Conservation (phyloP, 2,113 vertebrate species). For the Otis tarda region DNA sequence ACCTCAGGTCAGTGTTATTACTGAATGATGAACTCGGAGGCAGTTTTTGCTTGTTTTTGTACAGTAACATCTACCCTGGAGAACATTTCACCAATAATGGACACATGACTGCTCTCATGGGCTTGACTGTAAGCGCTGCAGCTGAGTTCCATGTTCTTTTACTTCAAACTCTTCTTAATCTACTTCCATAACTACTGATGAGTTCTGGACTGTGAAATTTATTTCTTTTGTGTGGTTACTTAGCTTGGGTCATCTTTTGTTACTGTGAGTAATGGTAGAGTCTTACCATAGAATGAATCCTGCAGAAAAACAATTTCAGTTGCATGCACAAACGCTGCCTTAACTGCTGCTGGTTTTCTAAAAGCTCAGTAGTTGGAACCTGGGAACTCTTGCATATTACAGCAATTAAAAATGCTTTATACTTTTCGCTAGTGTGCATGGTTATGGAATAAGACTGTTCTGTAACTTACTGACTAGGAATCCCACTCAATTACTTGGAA, state of each 20-base stretch:
- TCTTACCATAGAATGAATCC: neutral
- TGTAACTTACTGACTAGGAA: neutral
- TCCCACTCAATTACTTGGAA: neutral
- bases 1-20: conserved; percentile 75
- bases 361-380: neutral
- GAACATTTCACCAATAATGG: neutral
- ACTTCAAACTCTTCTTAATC: neutral
- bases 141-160: neutral
- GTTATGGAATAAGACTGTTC: neutral
- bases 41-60: neutral
- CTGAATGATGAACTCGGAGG: neutral
- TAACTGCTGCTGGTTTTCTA: neutral
- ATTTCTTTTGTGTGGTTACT: neutral
- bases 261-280: neutral
- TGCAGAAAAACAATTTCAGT: neutral
- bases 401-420: neutral
- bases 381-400: neutral
- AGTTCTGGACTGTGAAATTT: neutral
- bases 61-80: neutral
- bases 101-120: neutral
- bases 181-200: neutral
- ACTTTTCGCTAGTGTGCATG: neutral
- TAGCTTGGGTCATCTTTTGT: neutral
- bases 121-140: neutral
- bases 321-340: neutral